Base-by-base conservation (phyloP, 2,113 vertebrate species). In the Fregata magnificens region DNA sequence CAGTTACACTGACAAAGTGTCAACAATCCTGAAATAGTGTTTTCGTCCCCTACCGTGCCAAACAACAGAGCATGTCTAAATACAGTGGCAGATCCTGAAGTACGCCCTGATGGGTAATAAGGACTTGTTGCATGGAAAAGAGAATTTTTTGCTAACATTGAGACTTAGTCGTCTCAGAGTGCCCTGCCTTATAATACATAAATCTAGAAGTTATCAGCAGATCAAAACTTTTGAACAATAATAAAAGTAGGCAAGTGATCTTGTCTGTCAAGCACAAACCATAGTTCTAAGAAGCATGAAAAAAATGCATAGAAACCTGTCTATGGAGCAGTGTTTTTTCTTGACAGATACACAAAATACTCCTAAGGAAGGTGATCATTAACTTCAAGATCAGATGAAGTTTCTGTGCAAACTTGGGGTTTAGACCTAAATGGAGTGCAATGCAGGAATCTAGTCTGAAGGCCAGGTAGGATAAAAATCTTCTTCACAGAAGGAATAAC, bases 1-100 rank as follows among this genome's bases (percentile, higher is more conserved):
- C 88, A 84, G 59, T 90, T 93, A 61, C 72, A 86, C 40, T 96
- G 88, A 96, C 94, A 89, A 97, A 92, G 56, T 93, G 95, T 93
- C 92, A 97, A 67, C 88, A 82, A 44, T 79, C 52, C 92, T 88
- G 70, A 96, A 96, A 93, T 49, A 96, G 76, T 56, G 66, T 82
- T 93, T 95, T 92, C 74, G 94, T 92, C 59, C 79, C 71, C 55
- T 77, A 77, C 67, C 2, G 7, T 88, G 87, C 82, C 74, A 94
- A 90, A 90, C 18, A 82, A 76, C n/a, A 62, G 85, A 56, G 36
- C 56, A 66, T 62, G 53, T 82, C 90, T 95, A 92, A 86, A 91
- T 82, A 93, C 40, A 62, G 24, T 82, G 40, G 34, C 45, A 92
- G 52, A 82, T 86, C 65, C 66, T 72, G 61, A 95, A 95, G 80